Evolutionary conservation across 53 echinoderm and acorn worm species (phyloP).

Genomic region (Stichopus horrens): DNA sequence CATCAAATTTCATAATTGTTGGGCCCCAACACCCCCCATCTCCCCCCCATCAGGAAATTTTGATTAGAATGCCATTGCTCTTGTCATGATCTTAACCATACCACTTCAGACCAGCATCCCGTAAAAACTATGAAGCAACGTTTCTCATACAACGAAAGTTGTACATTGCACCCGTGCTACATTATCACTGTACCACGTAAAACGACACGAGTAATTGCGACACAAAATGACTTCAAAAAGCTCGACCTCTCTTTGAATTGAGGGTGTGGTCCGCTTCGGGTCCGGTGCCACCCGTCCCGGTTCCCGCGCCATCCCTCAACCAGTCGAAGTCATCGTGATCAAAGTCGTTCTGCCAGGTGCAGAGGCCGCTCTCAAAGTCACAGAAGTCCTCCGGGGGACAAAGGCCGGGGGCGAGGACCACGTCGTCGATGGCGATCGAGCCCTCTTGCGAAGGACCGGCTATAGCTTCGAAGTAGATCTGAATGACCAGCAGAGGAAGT

Average conservation of each 20-base stretch:
- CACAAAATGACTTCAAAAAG: no score
- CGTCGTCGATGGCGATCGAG: conserved; percentile 61
- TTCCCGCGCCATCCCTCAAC: conserved; percentile 59
- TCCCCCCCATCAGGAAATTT: no score
- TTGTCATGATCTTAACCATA: no score
- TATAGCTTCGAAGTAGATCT: conserved; percentile 57
- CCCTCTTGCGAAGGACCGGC: conserved; percentile 19
- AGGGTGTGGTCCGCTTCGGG: conserved; percentile 74
- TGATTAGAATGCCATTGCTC: no score
- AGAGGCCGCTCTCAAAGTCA: conserved; percentile 74
- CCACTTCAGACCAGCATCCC: no score
- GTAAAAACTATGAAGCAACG: no score
- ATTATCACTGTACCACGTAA: no score
- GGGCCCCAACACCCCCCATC: no score
- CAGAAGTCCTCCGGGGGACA: conserved; percentile 62
- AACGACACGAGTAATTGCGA: no score
- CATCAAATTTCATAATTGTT: no score
- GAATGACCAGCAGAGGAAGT: background rate
- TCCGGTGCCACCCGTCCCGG: conserved; percentile 65
- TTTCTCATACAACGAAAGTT: no score
- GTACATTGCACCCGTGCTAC: no score
- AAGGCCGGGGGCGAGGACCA: conserved; percentile 35
- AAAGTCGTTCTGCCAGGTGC: conserved; percentile 70
- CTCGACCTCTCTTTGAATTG: conserved; percentile 62
- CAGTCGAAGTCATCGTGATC: conserved; percentile 78